Percentiles rank a stretch among this genome's conserved stretches.
phyloP scores from a whole-genome alignment of 2,888 invertebrate species.

The Protonemura montana region DNA sequence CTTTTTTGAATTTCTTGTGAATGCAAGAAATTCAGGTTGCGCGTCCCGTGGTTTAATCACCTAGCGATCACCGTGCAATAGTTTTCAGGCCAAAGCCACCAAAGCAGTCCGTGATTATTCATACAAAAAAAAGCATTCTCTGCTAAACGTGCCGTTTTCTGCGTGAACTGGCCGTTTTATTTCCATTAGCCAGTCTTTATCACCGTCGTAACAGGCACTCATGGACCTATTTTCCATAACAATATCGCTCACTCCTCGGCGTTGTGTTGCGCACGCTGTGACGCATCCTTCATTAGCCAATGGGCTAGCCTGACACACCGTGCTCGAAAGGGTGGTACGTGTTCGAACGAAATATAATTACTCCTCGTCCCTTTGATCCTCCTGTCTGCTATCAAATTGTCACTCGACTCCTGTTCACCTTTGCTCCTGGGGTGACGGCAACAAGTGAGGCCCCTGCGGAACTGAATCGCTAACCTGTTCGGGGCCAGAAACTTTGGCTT shows the following conservation, averaged over 20 bases:
- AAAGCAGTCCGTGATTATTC: not conserved
- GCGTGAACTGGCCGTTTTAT: not conserved
- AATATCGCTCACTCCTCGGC: not conserved
- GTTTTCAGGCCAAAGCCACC: too few species aligned
- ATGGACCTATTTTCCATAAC: not conserved
- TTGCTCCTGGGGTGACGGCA: not conserved
- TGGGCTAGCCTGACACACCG: not conserved
- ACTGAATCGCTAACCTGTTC: too few species aligned
- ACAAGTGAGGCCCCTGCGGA: not conserved
- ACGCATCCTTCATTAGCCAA: not conserved
- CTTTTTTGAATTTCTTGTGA: not conserved
- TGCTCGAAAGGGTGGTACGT: not conserved
- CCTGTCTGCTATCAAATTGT: not conserved
- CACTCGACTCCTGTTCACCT: not conserved
- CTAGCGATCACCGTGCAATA: too few species aligned
- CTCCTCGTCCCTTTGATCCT: not conserved
- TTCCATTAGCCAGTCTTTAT: not conserved
- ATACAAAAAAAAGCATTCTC: not conserved
- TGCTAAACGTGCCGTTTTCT: not conserved
- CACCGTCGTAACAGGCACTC: not conserved
- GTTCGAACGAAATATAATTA: slow-evolving; percentile 1
- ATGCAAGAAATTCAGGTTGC: not conserved
- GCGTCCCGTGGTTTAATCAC: too few species aligned
- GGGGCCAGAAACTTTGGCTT: too few species aligned
- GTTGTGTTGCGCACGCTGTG: not conserved